These are phyloP conservation scores for Erinaceus europaeus DNA, from an alignment of 2,113 vertebrate genomes.

Conservation along the genomic window DNA sequence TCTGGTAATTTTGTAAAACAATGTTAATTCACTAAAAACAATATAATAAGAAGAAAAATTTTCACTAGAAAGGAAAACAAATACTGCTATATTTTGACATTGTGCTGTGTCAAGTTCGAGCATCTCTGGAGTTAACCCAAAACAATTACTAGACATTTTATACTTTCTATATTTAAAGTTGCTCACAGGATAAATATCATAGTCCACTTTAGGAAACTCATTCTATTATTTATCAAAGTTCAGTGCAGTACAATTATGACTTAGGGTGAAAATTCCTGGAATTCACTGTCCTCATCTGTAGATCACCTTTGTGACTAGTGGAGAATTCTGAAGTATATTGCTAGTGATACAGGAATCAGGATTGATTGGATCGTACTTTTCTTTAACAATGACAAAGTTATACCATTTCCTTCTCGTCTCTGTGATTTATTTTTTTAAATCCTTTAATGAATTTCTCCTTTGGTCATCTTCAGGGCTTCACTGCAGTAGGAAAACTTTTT, in stretches of 20 bases:
- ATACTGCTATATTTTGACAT: neutral
- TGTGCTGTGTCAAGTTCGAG: neutral
- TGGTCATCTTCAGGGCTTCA: no score
- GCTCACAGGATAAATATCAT: neutral
- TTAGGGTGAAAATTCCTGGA: neutral
- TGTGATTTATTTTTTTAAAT: no score
- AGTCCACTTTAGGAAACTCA: conserved; percentile 30
- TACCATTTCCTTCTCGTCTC: no score
- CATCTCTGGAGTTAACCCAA: conserved; percentile 25
- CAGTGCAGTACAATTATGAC: neutral
- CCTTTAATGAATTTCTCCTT: no score
- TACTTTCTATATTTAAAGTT: conserved; percentile 6
- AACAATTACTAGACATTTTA: neutral
- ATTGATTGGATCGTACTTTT: no score
- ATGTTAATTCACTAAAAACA: no score
- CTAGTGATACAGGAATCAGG: no score
- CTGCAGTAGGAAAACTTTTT: no score
- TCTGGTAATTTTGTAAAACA: no score
- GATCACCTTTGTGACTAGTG: no score
- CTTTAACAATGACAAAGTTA: no score
- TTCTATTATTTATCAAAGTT: conserved; percentile 30
- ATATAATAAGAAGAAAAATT: neutral
- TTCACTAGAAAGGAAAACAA: neutral
- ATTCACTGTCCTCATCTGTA: neutral
- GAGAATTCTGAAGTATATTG: no score